Evolutionary conservation across 2,888 invertebrate genomes (phyloP).

Genomic region (Dryobota labecula): DNA sequence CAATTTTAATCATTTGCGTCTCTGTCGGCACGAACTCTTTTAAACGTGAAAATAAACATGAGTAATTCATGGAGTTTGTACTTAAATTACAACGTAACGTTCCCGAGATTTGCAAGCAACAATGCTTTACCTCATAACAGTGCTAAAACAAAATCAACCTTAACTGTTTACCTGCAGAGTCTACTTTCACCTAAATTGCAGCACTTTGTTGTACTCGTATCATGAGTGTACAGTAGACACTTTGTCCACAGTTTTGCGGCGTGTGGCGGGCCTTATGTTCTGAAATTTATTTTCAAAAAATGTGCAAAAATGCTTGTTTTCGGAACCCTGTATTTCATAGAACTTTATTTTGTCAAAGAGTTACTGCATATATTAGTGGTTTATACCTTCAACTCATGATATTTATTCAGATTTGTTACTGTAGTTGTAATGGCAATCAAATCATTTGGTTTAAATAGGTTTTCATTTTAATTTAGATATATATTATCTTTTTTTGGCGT

Average conservation of each 20-base stretch:
- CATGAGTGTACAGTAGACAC: conserved; percentile 13
- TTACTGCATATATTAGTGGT: neutral
- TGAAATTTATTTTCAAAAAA: conserved; percentile 21
- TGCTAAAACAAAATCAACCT: conserved; percentile 34
- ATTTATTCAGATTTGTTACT: too few relatives aligned
- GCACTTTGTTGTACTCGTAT: conserved; percentile 33
- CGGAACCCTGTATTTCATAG: conserved; percentile 8
- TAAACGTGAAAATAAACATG: conserved; percentile 57
- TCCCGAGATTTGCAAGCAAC: conserved; percentile 41
- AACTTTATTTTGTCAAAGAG: conserved; percentile 20
- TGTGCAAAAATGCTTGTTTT: conserved; percentile 27
- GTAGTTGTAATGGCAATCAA: too few relatives aligned
- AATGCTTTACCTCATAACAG: conserved; percentile 16
- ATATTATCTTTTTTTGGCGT: too few relatives aligned
- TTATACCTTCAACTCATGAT: neutral
- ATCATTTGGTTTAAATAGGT: too few relatives aligned
- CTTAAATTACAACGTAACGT: conserved; percentile 53
- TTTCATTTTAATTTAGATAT: too few relatives aligned
- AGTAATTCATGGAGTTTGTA: conserved; percentile 55
- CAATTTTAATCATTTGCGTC: conserved; percentile 43
- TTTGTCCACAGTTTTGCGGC: conserved; percentile 61
- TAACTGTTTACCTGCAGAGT: neutral
- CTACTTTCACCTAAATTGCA: neutral
- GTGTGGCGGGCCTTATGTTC: conserved; percentile 35
- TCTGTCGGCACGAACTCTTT: conserved; percentile 52